Percentiles rank a stretch among this genome's conserved stretches.
Conservation (phyloP, 2,888 invertebrate species). For the Trachelus tabidus region DNA sequence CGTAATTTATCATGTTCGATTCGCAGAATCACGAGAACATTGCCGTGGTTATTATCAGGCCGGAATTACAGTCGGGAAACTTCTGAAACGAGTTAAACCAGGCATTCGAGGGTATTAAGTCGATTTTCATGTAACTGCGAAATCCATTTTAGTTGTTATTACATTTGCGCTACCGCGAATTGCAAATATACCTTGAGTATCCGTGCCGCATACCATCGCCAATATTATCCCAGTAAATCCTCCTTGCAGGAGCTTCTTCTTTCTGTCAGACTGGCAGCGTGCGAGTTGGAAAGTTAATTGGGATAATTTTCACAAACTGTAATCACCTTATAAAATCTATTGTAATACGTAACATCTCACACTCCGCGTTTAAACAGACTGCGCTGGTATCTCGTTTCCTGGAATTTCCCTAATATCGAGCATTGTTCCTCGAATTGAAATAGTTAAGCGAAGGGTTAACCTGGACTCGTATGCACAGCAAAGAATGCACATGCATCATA, state of each 20-base stretch:
- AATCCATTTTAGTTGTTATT: not conserved
- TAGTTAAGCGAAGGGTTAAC: constrained; percentile 33
- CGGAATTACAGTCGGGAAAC: constrained; percentile 55
- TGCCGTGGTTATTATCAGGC: constrained; percentile 49
- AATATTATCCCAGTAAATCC: not conserved
- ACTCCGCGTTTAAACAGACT: not conserved
- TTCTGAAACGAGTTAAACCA: constrained; percentile 18
- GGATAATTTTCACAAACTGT: not conserved
- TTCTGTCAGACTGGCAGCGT: not conserved
- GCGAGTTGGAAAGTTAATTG: not conserved
- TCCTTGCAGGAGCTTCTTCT: not conserved
- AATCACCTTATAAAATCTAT: not conserved
- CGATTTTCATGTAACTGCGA: not conserved
- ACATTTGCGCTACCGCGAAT: not conserved
- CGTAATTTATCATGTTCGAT: not conserved
- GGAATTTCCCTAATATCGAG: constrained; percentile 45
- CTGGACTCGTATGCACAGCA: not conserved
- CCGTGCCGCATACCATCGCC: not conserved
- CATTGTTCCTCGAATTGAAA: constrained; percentile 53
- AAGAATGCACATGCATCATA: not conserved
- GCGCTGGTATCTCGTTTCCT: constrained; percentile 9
- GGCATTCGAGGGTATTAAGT: not conserved
- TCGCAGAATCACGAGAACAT: constrained; percentile 7
- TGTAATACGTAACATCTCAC: not conserved
- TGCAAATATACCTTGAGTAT: not conserved